phyloP scores from a whole-genome alignment of 2,113 vertebrate species.

The Podarcis raffonei region DNA sequence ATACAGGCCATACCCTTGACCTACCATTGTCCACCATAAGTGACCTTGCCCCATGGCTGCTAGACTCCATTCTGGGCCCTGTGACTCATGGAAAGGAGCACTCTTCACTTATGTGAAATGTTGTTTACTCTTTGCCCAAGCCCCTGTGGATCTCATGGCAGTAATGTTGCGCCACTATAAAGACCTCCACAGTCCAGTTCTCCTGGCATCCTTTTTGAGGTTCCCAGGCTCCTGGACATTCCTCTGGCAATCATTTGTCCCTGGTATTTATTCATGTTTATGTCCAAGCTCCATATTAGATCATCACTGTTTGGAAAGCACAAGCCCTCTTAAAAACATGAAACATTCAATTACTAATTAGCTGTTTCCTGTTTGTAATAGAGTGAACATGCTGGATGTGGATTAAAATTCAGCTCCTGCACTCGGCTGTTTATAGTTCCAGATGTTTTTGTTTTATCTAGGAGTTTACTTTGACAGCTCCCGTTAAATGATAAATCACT shows the following conservation, averaged over 20 bases:
- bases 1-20: background rate
- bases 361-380: conserved; percentile 82
- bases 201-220: conserved; percentile 13
- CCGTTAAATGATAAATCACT: conserved; percentile 86
- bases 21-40: background rate
- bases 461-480: conserved; percentile 83
- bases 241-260: conserved; percentile 53
- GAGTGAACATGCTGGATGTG: conserved; percentile 75
- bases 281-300: conserved; percentile 72
- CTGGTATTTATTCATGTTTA: conserved; percentile 72
- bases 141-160: background rate
- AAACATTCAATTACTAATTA: conserved; percentile 82
- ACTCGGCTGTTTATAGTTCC: conserved; percentile 80
- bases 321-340: conserved; percentile 74
- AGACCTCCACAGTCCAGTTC: conserved; percentile 32
- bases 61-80: background rate
- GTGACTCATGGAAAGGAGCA: background rate
- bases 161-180: conserved; percentile 25
- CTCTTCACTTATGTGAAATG: background rate
- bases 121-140: background rate
- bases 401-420: conserved; percentile 84
- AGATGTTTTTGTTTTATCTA: conserved; percentile 89
- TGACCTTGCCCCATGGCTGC: background rate
- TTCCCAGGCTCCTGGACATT: conserved; percentile 54
- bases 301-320: conserved; percentile 71